phyloP scores from a whole-genome alignment of 2,113 vertebrate genomes.

The Fulica atra region DNA sequence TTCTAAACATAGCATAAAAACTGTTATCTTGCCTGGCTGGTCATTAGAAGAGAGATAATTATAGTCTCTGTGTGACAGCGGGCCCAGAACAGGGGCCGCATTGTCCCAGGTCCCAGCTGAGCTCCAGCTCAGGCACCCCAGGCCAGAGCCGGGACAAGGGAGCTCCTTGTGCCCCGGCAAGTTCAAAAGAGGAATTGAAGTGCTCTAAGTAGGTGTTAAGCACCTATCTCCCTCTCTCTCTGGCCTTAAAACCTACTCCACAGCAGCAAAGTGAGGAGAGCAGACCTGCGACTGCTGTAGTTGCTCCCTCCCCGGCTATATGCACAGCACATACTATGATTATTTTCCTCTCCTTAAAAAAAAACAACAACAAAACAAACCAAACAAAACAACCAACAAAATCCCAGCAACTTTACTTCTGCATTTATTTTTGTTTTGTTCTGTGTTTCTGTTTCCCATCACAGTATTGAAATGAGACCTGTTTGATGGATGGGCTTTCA shows the following conservation, averaged over 20 bases:
- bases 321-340: no score
- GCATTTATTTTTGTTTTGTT: background rate
- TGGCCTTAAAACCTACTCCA: background rate
- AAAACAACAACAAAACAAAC: accelerated
- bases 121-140: background rate
- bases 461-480: no score
- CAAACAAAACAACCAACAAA: background rate
- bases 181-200: constrained; percentile 52
- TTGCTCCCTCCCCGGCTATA: background rate
- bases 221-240: constrained; percentile 5
- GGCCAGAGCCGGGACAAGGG: constrained; percentile 15
- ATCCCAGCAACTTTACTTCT: background rate
- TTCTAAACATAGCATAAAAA: constrained; percentile 65
- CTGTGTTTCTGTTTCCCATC: background rate
- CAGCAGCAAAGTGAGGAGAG: background rate
- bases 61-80: constrained; percentile 23
- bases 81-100: constrained; percentile 26
- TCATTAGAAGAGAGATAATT: constrained; percentile 68
- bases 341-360: background rate
- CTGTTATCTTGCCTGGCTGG: constrained; percentile 67
- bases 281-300: background rate
- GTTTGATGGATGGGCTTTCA: background rate
- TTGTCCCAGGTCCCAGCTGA: constrained; percentile 45
- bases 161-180: constrained; percentile 32
- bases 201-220: constrained; percentile 52